These are phyloP conservation scores for Drosophila sp. DNA, from an alignment of 1,140 invertebrate species.

Conservation along the genomic window DNA sequence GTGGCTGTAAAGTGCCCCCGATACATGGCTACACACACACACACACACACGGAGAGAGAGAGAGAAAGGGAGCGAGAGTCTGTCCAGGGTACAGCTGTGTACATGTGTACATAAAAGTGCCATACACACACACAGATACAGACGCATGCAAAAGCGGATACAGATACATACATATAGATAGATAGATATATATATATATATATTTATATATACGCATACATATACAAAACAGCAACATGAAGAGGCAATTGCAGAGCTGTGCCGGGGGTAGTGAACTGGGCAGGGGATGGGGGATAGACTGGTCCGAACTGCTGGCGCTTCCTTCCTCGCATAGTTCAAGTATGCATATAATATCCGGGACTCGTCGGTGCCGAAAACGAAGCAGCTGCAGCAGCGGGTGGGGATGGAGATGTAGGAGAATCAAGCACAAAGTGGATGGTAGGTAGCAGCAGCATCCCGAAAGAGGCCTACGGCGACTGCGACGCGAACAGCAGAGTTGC, in stretches of 20 bases:
- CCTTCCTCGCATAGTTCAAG: conserved; percentile 80
- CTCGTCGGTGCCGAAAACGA: conserved; percentile 72
- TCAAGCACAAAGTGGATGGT: too few species aligned
- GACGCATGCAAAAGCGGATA: conserved; percentile 74
- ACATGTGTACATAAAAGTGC: conserved; percentile 71
- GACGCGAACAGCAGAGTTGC: conserved; percentile 58
- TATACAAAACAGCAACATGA: conserved; percentile 70
- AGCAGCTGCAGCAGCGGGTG: conserved; percentile 42
- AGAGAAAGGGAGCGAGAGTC: too few species aligned
- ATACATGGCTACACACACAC: conserved; percentile 56
- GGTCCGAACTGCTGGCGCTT: conserved; percentile 54
- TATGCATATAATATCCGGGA: conserved; percentile 82
- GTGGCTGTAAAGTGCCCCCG: conserved; percentile 80
- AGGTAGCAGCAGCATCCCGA: conserved; percentile 47
- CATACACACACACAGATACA: conserved; percentile 28
- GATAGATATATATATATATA: conserved; percentile 63
- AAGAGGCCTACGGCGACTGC: conserved; percentile 47
- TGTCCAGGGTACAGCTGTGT: conserved; percentile 68
- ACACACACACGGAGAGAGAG: conserved; percentile 43
- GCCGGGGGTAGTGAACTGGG: conserved; percentile 1
- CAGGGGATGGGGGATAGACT: conserved; percentile 1
- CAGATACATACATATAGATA: conserved; percentile 48
- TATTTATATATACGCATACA: conserved; percentile 49
- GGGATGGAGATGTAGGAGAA: neutral
- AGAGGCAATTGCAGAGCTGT: neutral